phyloP scores from a whole-genome alignment of 1,140 invertebrate species.

The Acromyrmex charruanus region DNA sequence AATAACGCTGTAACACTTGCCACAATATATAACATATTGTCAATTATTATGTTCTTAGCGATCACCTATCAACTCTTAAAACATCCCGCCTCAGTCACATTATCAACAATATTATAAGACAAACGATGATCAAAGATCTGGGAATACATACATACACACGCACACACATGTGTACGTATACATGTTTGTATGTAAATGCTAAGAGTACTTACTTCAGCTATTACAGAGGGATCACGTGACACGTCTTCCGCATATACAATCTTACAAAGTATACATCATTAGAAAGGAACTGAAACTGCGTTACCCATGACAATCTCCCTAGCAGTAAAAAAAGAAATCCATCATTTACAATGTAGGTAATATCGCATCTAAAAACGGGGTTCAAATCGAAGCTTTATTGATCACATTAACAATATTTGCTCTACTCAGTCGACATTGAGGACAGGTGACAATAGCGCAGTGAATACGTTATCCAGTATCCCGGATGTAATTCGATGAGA shows the following conservation, averaged over 20 bases:
- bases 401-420: conserved; percentile 19
- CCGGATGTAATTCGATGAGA: conserved; percentile 9
- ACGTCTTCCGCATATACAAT: conserved; percentile 62
- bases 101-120: conserved; percentile 62
- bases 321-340: conserved; percentile 5
- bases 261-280: conserved; percentile 66
- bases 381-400: conserved; percentile 21
- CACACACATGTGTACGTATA: not conserved
- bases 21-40: conserved; percentile 73
- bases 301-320: conserved; percentile 20
- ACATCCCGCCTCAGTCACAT: conserved; percentile 59
- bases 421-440: conserved; percentile 9
- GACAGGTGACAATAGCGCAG: not conserved
- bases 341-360: not conserved
- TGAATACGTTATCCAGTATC: conserved; percentile 21
- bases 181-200: not conserved
- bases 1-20: conserved; percentile 78
- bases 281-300: conserved; percentile 52
- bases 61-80: conserved; percentile 54
- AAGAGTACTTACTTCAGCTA: conserved; percentile 26
- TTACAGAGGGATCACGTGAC: conserved; percentile 35
- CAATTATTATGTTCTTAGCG: conserved; percentile 52
- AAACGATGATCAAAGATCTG: conserved; percentile 46
- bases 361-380: not conserved
- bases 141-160: not conserved